These are phyloP conservation scores for Lamellibrachia luymesi DNA, from an alignment of 1,140 invertebrate species.

Conservation along the genomic window DNA sequence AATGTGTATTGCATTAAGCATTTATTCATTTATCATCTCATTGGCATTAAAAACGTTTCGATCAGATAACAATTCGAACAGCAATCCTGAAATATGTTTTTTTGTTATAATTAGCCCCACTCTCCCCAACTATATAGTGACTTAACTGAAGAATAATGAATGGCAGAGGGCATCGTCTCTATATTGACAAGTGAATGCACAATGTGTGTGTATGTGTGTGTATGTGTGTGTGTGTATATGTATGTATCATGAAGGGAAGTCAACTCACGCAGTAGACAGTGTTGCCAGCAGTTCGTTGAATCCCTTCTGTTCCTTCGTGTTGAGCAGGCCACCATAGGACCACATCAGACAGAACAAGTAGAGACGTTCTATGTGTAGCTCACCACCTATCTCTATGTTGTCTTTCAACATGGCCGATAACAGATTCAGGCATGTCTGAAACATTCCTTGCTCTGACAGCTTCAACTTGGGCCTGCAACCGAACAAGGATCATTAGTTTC, in stretches of 20 bases:
- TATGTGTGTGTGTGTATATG: neutral
- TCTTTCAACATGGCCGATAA: conserved; percentile 55
- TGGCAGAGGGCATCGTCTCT: too few relatives aligned
- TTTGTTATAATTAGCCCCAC: too few relatives aligned
- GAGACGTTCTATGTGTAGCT: conserved; percentile 55
- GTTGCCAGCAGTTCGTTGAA: conserved; percentile 54
- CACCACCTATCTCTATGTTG: conserved; percentile 54
- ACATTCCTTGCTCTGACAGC: conserved; percentile 51
- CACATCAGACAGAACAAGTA: conserved; percentile 57
- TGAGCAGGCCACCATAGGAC: conserved; percentile 55
- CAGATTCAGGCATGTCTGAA: conserved; percentile 51
- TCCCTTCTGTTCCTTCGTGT: conserved; percentile 44
- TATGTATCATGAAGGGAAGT: neutral
- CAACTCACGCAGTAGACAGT: conserved; percentile 51
- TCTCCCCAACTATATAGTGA: too few relatives aligned
- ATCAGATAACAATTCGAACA: too few relatives aligned
- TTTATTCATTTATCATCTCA: too few relatives aligned
- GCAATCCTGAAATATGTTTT: too few relatives aligned
- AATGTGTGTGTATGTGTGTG: neutral
- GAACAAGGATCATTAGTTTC: neutral
- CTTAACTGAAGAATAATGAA: too few relatives aligned
- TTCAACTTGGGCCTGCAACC: conserved; percentile 41
- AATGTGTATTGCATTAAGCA: too few relatives aligned
- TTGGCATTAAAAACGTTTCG: too few relatives aligned
- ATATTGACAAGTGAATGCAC: neutral